Conservation (phyloP, 2,888 invertebrate genomes). For the Campoplex nolae region DNA sequence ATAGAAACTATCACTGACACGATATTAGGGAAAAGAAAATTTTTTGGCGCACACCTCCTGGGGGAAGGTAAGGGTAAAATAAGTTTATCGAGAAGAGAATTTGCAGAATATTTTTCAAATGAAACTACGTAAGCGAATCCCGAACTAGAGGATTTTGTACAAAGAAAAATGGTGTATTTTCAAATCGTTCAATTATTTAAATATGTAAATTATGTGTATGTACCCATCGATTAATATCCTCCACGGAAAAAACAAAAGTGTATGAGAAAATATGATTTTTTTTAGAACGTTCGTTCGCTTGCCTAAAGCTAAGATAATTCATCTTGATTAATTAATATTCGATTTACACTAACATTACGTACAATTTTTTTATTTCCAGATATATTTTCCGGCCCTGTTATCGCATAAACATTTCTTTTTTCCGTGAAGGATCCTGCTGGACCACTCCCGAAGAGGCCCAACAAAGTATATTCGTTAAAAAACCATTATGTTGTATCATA, state of each 20-base stretch:
- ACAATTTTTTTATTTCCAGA: slow-evolving; percentile 55
- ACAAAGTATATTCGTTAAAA: slow-evolving; percentile 33
- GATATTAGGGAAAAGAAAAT: neutral
- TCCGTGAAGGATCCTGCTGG: slow-evolving; percentile 60
- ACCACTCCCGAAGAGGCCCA: slow-evolving; percentile 42
- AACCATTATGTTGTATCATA: slow-evolving; percentile 1
- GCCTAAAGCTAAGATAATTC: slow-evolving; percentile 14
- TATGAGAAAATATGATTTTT: slow-evolving; percentile 53
- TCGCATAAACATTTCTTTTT: slow-evolving; percentile 41
- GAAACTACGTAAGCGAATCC: neutral
- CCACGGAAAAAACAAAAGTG: slow-evolving; percentile 61
- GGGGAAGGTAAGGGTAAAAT: slow-evolving; percentile 66
- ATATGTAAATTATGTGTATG: slow-evolving; percentile 33
- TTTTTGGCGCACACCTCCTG: slow-evolving; percentile 26
- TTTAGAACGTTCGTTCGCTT: neutral
- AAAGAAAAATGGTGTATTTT: slow-evolving; percentile 30
- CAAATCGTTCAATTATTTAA: neutral
- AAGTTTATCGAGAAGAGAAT: slow-evolving; percentile 60
- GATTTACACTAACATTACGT: slow-evolving; percentile 2
- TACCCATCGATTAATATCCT: slow-evolving; percentile 39
- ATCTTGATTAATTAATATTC: neutral
- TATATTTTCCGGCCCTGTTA: slow-evolving; percentile 47
- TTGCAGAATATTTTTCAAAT: slow-evolving; percentile 28
- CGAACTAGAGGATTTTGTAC: neutral
- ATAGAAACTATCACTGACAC: neutral